Evolutionary conservation across 2,888 invertebrate species (phyloP).

Genomic region (Leucozona laternaria): DNA sequence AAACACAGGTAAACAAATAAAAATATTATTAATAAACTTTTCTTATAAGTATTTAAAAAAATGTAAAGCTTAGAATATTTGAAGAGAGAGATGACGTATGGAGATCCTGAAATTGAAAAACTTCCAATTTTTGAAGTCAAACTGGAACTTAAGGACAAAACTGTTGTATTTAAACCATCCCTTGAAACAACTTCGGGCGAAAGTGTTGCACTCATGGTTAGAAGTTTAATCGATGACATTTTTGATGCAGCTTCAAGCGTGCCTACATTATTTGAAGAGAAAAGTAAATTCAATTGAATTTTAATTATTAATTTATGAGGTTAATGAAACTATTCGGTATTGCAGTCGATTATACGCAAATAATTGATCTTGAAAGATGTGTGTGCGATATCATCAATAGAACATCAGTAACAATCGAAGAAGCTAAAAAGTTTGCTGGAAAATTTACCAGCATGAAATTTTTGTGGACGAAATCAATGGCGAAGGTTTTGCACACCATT

Average conservation of each 20-base stretch:
- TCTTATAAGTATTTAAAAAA: background rate
- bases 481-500: constrained; percentile 76
- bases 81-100: constrained; percentile 81
- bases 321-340: background rate
- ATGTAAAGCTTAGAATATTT: constrained; percentile 80
- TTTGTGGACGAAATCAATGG: constrained; percentile 80
- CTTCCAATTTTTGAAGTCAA: constrained; percentile 91
- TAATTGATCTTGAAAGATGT: constrained; percentile 1
- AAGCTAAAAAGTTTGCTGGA: constrained; percentile 79
- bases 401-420: constrained; percentile 77
- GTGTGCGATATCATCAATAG: constrained; percentile 9
- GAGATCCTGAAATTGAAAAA: background rate
- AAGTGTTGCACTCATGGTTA: constrained; percentile 88
- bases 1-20: constrained; percentile 31
- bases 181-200: constrained; percentile 87
- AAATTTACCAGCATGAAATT: constrained; percentile 80
- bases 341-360: constrained; percentile 33
- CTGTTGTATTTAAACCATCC: constrained; percentile 90
- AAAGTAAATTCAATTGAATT: constrained; percentile 10
- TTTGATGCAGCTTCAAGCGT: constrained; percentile 46
- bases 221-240: constrained; percentile 47
- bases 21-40: background rate
- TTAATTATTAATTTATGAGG: too few relatives aligned
- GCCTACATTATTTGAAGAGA: constrained; percentile 39
- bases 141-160: constrained; percentile 89